phyloP scores from a whole-genome alignment of 2,113 vertebrate genomes.

The Uria lomvia region DNA sequence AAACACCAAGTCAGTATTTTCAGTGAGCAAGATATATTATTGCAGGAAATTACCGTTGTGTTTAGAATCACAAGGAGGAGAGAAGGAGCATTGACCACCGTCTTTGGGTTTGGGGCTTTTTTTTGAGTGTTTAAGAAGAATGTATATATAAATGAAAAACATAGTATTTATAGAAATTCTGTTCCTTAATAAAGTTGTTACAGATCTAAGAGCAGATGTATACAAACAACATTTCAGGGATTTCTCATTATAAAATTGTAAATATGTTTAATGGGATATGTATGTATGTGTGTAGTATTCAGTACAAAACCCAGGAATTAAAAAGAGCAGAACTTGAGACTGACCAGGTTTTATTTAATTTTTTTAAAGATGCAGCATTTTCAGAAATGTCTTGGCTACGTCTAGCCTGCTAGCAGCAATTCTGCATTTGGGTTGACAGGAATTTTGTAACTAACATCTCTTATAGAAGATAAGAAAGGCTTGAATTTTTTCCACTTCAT shows the following conservation, averaged over 20 bases:
- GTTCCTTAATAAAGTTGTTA: background rate
- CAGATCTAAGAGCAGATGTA: background rate
- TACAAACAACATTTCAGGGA: background rate
- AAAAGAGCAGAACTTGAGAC: background rate
- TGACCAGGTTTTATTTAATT: background rate
- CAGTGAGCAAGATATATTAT: background rate
- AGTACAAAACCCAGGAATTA: background rate
- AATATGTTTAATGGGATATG: background rate
- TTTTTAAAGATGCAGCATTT: background rate
- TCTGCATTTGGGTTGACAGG: background rate
- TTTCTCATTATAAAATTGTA: background rate
- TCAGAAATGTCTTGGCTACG: background rate
- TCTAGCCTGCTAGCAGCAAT: background rate
- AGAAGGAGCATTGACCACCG: background rate
- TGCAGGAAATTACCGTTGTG: background rate
- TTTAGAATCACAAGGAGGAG: background rate
- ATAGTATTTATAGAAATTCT: background rate
- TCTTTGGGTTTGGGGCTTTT: background rate
- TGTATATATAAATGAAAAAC: background rate
- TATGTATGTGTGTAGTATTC: background rate
- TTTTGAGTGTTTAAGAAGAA: background rate
- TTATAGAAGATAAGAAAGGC: background rate
- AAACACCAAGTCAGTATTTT: conserved; percentile 13
- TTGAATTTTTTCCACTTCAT: background rate
- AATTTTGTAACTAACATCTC: background rate